Base-by-base conservation (phyloP, 2,888 invertebrate species). In the Cancer borealis region DNA sequence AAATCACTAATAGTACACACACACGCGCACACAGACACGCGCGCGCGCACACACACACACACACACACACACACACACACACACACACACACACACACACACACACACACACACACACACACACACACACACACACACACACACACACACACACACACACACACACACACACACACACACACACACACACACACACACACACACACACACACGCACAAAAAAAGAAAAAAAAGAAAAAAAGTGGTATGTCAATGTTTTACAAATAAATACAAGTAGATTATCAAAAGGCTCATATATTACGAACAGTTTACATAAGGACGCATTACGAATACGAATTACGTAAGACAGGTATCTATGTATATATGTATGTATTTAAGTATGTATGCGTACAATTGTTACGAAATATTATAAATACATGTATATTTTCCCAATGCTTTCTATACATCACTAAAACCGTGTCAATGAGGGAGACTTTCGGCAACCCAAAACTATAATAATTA, bases 101-200 rank as follows among this genome's bases (percentile, higher is more conserved):
- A 17, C 17, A 60, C 10, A 60, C 10, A 21, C 5, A 14, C 17
- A 8, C 2, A 66, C n/a, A n/a, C 5, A n/a, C 5, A 14, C 17
- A 21, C n/a, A 54, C 14, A 66, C 66, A 49, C n/a, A 54, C 54
- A 54, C 54, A 54, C 54, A 54, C 54, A 54, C 54, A 54, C 54
- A 39, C 39, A 39, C 39, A 39, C 39, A 39, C 39, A 3, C 54
- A 54, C 54, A 3, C 66, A 66, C 66, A 66, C 21, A 2, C 21
- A 66, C n/a, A 66, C 21, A 66, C 21, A n/a, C 21, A 66, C 66
- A 66, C 66, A 66, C 66, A 66, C 66, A 8, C 66, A 66, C 66
- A 66, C 66, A 66, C 66, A 66, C 66, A 66, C 66, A 66, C 66
- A 66, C 66, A 66, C 49, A 49, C 49, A 49, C 49, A 49, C 49